phyloP scores from a whole-genome alignment of 2,888 invertebrate species.

The Willowsia nigromaculata region DNA sequence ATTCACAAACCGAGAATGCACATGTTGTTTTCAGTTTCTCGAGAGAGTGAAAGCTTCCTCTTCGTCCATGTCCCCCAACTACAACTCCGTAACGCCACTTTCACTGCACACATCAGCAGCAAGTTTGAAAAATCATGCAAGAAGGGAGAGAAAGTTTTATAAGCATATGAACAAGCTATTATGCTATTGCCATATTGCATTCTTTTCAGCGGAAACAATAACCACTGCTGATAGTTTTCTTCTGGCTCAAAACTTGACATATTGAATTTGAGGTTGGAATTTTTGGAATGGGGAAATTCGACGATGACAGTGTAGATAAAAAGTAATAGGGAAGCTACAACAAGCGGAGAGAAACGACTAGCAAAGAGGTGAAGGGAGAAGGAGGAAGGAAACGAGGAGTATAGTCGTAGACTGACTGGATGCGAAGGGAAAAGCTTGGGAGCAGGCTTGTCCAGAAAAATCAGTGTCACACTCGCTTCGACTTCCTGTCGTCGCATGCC shows the following conservation, averaged over 20 bases:
- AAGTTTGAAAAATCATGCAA: constrained; percentile 28
- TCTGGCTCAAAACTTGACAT: constrained; percentile 59
- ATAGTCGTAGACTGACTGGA: background rate
- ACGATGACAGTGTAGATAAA: constrained; percentile 45
- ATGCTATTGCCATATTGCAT: constrained; percentile 45
- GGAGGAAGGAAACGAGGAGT: background rate
- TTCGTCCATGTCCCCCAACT: background rate
- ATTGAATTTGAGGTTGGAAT: constrained; percentile 64
- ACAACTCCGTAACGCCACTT: background rate
- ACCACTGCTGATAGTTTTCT: constrained; percentile 37
- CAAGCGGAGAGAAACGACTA: background rate
- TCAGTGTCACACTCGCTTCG: constrained; percentile 66
- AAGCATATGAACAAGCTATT: constrained; percentile 6
- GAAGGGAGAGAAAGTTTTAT: background rate
- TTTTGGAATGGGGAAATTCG: constrained; percentile 35
- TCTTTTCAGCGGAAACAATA: constrained; percentile 34
- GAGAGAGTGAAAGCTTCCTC: constrained; percentile 25
- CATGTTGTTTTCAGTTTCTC: constrained; percentile 37
- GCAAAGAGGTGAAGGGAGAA: background rate
- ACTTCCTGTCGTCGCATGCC: constrained; percentile 52
- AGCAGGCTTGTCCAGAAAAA: constrained; percentile 47
- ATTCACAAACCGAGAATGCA: constrained; percentile 29
- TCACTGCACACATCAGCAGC: background rate
- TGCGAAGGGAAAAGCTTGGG: background rate
- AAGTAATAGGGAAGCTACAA: background rate